Evolutionary conservation across 2,888 invertebrate genomes (phyloP).

Genomic region (Cataglyphis rosenhaueri): DNA sequence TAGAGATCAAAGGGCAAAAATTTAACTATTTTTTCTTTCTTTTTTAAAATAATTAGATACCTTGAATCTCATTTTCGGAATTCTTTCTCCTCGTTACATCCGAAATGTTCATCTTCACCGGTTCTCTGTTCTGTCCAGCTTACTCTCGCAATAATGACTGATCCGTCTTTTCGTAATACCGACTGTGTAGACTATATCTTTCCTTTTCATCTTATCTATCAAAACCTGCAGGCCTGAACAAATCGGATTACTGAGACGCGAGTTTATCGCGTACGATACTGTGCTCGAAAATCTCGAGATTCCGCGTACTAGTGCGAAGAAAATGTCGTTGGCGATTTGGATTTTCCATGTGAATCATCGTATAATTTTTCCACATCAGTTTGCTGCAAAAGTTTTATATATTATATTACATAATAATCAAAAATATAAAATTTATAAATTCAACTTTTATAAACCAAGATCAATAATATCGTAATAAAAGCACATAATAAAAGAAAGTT

Average conservation of each 20-base stretch:
- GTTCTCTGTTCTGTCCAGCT: slow-evolving; percentile 85
- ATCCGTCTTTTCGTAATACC: slow-evolving; percentile 55
- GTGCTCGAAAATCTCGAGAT: neutral
- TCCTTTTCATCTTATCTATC: slow-evolving; percentile 62
- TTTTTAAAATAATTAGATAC: slow-evolving; percentile 40
- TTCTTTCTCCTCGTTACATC: slow-evolving; percentile 16
- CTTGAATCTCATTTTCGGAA: slow-evolving; percentile 61
- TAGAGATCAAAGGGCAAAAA: neutral
- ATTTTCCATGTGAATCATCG: neutral
- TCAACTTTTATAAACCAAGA: neutral
- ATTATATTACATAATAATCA: neutral
- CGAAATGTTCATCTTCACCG: slow-evolving; percentile 14
- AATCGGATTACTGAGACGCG: slow-evolving; percentile 45
- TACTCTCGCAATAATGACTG: slow-evolving; percentile 83
- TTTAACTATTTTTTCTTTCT: neutral
- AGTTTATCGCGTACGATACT: slow-evolving; percentile 45
- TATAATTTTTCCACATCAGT: neutral
- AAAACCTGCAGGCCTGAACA: slow-evolving; percentile 50
- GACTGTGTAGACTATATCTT: slow-evolving; percentile 45
- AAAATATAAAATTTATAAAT: neutral
- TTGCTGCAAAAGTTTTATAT: neutral
- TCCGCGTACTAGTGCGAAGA: neutral
- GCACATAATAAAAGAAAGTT: neutral
- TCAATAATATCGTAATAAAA: neutral
- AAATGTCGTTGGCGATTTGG: neutral